Conservation (phyloP, 2,888 invertebrate genomes). For the Lithodes maja region DNA sequence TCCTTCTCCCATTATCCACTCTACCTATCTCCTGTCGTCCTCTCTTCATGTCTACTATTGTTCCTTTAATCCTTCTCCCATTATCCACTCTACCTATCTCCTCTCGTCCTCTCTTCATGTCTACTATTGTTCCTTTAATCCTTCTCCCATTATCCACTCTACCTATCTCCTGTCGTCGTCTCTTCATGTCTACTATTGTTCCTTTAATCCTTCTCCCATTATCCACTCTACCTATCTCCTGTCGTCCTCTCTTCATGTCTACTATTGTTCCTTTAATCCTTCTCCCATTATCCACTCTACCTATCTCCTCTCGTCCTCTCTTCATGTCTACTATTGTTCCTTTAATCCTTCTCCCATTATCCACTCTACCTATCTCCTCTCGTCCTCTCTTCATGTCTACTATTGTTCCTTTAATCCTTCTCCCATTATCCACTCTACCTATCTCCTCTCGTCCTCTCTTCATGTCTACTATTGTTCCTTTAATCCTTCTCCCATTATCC, state of each 20-base stretch:
- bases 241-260: neutral
- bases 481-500: too few species aligned
- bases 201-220: neutral
- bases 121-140: too few species aligned
- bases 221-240: too few species aligned
- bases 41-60: neutral
- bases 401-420: too few species aligned
- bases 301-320: neutral
- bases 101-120: neutral
- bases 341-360: too few species aligned
- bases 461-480: neutral
- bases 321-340: neutral
- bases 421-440: neutral
- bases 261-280: too few species aligned
- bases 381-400: neutral
- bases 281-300: neutral
- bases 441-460: neutral
- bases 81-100: neutral
- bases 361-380: neutral
- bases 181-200: neutral
- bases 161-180: neutral
- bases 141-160: neutral
- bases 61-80: too few species aligned
- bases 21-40: neutral
- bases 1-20: neutral